Evolutionary conservation across 2,888 invertebrate genomes (phyloP).

Genomic region (Gnatocerus cornutus): DNA sequence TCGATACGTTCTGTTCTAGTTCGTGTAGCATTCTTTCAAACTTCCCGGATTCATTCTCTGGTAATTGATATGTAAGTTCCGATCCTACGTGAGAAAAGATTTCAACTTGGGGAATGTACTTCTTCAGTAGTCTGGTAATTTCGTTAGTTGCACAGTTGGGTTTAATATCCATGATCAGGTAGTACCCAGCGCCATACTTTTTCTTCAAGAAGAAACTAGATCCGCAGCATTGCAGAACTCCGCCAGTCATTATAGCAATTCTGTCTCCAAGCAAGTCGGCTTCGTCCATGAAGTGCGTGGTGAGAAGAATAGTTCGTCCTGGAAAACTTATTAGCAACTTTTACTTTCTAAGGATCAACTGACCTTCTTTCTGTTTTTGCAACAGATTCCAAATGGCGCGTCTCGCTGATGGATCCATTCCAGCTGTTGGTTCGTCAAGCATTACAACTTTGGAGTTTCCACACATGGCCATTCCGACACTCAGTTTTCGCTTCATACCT

Average conservation of each 20-base stretch:
- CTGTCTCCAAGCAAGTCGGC: conserved; percentile 88
- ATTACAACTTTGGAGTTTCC: conserved; percentile 80
- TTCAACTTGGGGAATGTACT: conserved; percentile 76
- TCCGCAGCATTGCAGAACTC: conserved; percentile 83
- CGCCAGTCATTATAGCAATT: conserved; percentile 87
- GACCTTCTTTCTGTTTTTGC: conserved; percentile 76
- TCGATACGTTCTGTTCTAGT: conserved; percentile 75
- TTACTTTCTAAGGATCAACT: conserved; percentile 47
- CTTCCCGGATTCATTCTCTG: conserved; percentile 74
- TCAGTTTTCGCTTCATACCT: conserved; percentile 82
- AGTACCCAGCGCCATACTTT: conserved; percentile 86
- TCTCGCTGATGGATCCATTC: conserved; percentile 87
- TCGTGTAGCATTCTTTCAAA: conserved; percentile 80
- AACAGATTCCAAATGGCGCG: conserved; percentile 85
- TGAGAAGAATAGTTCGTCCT: conserved; percentile 84
- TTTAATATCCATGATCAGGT: conserved; percentile 78
- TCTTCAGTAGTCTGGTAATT: conserved; percentile 72
- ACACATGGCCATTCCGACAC: conserved; percentile 81
- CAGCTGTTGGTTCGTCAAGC: conserved; percentile 83
- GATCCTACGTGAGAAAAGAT: conserved; percentile 82
- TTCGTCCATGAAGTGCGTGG: conserved; percentile 91
- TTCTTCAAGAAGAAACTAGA: conserved; percentile 84
- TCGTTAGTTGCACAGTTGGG: conserved; percentile 69
- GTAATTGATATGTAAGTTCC: conserved; percentile 80
- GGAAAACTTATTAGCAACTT: background rate